phyloP scores from a whole-genome alignment of 1,140 invertebrate species.

The Euwallacea fornicatus region DNA sequence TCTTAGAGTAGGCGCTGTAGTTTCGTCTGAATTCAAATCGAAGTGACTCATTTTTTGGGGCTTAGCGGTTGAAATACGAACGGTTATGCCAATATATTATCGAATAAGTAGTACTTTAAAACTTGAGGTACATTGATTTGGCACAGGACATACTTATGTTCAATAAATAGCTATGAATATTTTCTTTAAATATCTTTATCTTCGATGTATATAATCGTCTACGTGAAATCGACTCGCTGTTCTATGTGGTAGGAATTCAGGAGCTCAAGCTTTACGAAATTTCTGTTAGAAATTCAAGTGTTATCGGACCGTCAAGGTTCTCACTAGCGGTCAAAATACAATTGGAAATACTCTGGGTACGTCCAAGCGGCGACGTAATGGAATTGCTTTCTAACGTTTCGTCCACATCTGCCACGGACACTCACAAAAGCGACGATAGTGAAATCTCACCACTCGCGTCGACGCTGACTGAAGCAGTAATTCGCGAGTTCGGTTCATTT shows the following conservation, averaged over 20 bases:
- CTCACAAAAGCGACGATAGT: too few species aligned
- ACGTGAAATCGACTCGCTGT: conserved; percentile 38
- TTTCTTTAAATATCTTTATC: conserved; percentile 35
- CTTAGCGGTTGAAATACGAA: conserved; percentile 11
- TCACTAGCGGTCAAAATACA: too few species aligned
- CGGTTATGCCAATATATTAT: conserved; percentile 14
- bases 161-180: conserved; percentile 43
- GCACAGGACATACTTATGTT: conserved; percentile 46
- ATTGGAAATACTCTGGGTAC: too few species aligned
- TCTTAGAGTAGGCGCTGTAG: too few species aligned
- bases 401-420: too few species aligned
- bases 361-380: too few species aligned
- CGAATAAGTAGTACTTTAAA: conserved; percentile 35
- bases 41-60: conserved; percentile 17
- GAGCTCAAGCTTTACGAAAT: neutral
- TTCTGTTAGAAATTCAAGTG: neutral
- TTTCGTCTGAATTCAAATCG: conserved; percentile 4
- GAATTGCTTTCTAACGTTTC: too few species aligned
- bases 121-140: conserved; percentile 50
- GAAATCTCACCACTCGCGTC: too few species aligned
- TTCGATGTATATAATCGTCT: conserved; percentile 44
- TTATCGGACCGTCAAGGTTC: neutral
- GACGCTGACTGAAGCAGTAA: too few species aligned
- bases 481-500: too few species aligned
- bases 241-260: conserved; percentile 3